phyloP scores from a whole-genome alignment of 2,113 vertebrate genomes.

The Pangasianodon gigas region DNA sequence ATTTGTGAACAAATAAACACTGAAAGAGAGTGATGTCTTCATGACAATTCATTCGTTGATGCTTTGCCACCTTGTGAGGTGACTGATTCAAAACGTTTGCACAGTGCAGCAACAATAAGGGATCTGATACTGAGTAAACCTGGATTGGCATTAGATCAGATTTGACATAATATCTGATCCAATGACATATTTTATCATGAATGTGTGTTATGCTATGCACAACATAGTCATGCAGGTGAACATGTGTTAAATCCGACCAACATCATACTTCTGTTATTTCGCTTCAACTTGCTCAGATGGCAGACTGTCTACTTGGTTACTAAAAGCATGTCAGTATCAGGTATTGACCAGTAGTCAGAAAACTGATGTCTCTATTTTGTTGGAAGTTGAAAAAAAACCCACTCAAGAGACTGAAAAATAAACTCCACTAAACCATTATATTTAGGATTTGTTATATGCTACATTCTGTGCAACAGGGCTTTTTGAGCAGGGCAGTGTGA shows the following conservation, averaged over 20 bases:
- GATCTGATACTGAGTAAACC: not conserved
- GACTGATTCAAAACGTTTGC: not conserved
- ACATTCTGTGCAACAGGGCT: not conserved
- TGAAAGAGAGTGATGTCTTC: not conserved
- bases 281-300: not conserved
- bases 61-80: not conserved
- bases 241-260: not conserved
- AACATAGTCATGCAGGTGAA: not conserved
- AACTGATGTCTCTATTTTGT: not conserved
- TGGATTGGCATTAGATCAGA: not conserved
- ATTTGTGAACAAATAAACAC: constrained; percentile 6
- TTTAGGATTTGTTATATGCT: not conserved
- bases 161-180: not conserved
- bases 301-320: not conserved
- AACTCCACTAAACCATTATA: not conserved
- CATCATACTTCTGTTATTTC: not conserved
- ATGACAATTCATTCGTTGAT: not conserved
- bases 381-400: not conserved
- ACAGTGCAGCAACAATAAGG: not conserved
- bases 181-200: not conserved
- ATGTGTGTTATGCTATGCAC: not conserved
- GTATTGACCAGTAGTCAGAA: not conserved
- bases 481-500: not conserved
- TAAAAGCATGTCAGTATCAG: not conserved
- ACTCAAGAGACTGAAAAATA: not conserved